These are phyloP conservation scores for Cataglyphis cursor DNA, from an alignment of 2,888 invertebrate genomes.

Conservation along the genomic window DNA sequence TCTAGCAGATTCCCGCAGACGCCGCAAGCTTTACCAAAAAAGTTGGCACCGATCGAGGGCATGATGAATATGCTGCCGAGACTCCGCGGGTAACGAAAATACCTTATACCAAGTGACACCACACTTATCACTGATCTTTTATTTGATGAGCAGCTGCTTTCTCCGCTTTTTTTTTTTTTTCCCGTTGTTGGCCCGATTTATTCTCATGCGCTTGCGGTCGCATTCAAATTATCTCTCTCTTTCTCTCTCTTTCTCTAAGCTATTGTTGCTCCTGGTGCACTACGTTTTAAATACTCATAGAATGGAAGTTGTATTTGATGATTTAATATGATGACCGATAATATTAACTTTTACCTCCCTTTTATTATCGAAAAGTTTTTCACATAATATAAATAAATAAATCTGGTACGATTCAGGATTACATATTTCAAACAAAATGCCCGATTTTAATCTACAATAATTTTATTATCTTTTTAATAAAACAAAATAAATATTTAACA, in stretches of 20 bases:
- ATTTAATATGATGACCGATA: not conserved
- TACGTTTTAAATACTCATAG: not conserved
- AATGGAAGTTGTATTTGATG: not conserved
- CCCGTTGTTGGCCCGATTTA: conserved; percentile 26
- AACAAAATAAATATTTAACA: not conserved
- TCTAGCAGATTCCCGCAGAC: conserved; percentile 80
- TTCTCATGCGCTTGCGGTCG: conserved; percentile 34
- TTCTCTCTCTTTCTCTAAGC: too few relatives aligned
- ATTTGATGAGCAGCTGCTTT: conserved; percentile 43
- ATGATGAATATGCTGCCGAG: conserved; percentile 80
- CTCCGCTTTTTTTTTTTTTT: conserved; percentile 38
- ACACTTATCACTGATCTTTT: conserved; percentile 43
- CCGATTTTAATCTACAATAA: not conserved
- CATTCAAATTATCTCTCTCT: conserved; percentile 28
- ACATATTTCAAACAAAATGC: not conserved
- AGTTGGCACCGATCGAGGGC: conserved; percentile 83
- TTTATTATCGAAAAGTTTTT: not conserved
- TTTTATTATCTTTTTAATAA: not conserved
- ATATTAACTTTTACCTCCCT: not conserved
- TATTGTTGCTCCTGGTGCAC: conserved; percentile 33
- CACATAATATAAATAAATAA: not conserved
- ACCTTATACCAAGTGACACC: conserved; percentile 47
- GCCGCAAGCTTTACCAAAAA: conserved; percentile 82
- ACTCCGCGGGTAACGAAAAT: conserved; percentile 79
- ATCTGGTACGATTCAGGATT: not conserved